phyloP scores from a whole-genome alignment of 2,888 invertebrate species.

The Pristionchus fissidentatus region DNA sequence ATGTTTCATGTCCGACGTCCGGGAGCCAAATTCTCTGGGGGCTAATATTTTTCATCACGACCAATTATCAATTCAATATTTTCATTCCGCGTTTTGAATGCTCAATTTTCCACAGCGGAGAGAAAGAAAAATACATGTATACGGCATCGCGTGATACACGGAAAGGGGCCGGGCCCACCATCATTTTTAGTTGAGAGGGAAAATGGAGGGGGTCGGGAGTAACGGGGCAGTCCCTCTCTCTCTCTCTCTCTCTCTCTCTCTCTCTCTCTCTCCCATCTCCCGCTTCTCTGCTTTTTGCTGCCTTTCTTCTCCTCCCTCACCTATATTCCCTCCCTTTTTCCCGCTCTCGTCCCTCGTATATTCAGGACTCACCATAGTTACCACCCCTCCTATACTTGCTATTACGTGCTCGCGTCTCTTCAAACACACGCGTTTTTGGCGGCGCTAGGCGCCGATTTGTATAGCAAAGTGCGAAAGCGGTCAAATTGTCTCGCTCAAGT shows the following conservation, averaged over 20 bases:
- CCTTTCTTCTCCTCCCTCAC: background rate
- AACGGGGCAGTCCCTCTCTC: background rate
- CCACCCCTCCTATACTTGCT: background rate
- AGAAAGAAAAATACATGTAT: too few relatives aligned
- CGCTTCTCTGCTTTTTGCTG: too few relatives aligned
- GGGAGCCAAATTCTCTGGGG: too few relatives aligned
- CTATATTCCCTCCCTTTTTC: background rate
- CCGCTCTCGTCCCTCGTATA: background rate
- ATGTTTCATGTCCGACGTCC: background rate
- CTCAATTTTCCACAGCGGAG: background rate
- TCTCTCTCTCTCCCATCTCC: background rate
- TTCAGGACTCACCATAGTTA: conserved; percentile 22
- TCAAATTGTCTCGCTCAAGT: background rate
- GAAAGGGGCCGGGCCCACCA: background rate
- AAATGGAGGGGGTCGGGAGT: background rate
- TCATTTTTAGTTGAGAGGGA: background rate
- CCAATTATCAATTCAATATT: background rate
- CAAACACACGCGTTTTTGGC: background rate
- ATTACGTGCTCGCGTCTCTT: background rate
- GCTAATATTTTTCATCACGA: background rate
- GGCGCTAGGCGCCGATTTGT: conserved; percentile 14
- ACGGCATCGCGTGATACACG: background rate
- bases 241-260: background rate
- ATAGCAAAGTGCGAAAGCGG: background rate
- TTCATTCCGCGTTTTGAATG: background rate